Percentiles rank a stretch among this genome's conserved stretches.
Evolutionary conservation across 2,113 vertebrate species (phyloP).

Genomic region (Crotalus helleri): DNA sequence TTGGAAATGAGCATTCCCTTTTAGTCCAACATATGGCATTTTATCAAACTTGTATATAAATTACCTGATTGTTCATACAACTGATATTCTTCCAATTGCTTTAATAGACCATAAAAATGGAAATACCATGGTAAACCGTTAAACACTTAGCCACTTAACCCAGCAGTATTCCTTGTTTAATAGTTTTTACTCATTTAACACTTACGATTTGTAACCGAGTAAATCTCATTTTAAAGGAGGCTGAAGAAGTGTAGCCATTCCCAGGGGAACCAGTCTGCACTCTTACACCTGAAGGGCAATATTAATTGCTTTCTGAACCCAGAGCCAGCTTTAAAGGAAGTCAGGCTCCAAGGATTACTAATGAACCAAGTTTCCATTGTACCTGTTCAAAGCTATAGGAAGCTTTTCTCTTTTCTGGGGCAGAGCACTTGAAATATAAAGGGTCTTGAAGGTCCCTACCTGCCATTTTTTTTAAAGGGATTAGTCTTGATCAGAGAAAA

Average conservation of each 20-base stretch:
- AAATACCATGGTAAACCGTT: slow-evolving; percentile 68
- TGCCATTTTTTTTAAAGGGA: slow-evolving; percentile 54
- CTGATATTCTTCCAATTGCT: slow-evolving; percentile 67
- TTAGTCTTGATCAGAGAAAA: slow-evolving; percentile 50
- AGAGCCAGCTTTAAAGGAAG: slow-evolving; percentile 59
- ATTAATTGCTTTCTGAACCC: slow-evolving; percentile 53
- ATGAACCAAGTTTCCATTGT: slow-evolving; percentile 52
- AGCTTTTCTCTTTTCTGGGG: slow-evolving; percentile 58
- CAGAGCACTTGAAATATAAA: slow-evolving; percentile 46
- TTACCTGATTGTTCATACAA: slow-evolving; percentile 67
- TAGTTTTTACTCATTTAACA: slow-evolving; percentile 72
- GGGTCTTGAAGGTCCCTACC: slow-evolving; percentile 23
- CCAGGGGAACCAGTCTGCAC: slow-evolving; percentile 54
- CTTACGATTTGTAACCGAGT: slow-evolving; percentile 70
- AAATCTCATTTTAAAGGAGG: slow-evolving; percentile 74
- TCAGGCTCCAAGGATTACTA: slow-evolving; percentile 62
- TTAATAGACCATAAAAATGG: slow-evolving; percentile 74
- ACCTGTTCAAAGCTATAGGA: slow-evolving; percentile 57
- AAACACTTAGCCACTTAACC: slow-evolving; percentile 72
- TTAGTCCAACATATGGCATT: slow-evolving; percentile 47
- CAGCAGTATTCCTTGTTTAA: slow-evolving; percentile 73
- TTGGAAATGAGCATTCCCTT: slow-evolving; percentile 43
- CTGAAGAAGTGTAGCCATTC: slow-evolving; percentile 60
- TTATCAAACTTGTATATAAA: slow-evolving; percentile 68
- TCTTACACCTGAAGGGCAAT: slow-evolving; percentile 60